Conservation (phyloP, 2,888 invertebrate genomes). For the Acanthoscelides obtectus region DNA sequence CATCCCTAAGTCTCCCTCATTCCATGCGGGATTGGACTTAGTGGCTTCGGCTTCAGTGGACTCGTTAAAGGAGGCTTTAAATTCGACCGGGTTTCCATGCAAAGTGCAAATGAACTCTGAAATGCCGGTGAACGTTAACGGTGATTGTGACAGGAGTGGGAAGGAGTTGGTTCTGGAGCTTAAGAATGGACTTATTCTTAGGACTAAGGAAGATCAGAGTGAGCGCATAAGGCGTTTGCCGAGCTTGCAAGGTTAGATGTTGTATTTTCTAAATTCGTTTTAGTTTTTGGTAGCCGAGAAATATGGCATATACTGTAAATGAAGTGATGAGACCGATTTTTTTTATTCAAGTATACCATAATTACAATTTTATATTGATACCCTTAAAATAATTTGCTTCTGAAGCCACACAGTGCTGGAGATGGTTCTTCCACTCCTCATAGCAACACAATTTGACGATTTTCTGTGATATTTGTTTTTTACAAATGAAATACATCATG, state of each 20-base stretch:
- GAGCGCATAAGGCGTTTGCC: neutral
- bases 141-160: neutral
- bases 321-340: too few species aligned
- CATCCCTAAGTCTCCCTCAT: conserved; percentile 83
- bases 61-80: conserved; percentile 45
- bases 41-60: conserved; percentile 58
- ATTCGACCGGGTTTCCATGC: conserved; percentile 20
- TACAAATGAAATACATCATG: too few species aligned
- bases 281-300: too few species aligned
- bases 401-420: too few species aligned
- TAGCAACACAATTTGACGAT: too few species aligned
- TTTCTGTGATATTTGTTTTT: too few species aligned
- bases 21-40: conserved; percentile 69
- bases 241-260: neutral
- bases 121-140: neutral
- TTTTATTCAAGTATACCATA: too few species aligned
- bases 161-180: neutral
- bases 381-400: too few species aligned
- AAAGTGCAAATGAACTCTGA: conserved; percentile 6
- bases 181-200: neutral
- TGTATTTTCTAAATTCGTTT: too few species aligned
- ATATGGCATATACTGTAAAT: too few species aligned
- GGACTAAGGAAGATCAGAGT: neutral
- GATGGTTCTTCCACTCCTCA: too few species aligned
- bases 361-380: too few species aligned